Conservation (phyloP, 2,113 vertebrate genomes). For the Neolamprologus variostigma region DNA sequence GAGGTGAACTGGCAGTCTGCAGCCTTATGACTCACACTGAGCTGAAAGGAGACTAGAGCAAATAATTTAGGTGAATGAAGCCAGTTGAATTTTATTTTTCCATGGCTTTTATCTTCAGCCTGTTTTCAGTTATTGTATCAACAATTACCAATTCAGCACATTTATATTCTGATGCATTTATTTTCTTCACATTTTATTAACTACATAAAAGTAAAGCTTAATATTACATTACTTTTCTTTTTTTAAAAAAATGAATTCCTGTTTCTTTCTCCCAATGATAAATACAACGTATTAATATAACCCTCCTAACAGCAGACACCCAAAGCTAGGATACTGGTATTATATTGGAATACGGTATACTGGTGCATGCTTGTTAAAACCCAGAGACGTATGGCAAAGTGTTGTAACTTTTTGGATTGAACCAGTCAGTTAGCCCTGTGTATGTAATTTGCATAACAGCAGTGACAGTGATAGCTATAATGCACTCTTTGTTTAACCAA, state of each 20-base stretch:
- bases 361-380: neutral
- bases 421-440: neutral
- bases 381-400: neutral
- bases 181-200: neutral
- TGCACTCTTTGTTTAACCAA: neutral
- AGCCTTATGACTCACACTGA: neutral
- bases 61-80: neutral
- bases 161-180: neutral
- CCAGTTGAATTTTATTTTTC: neutral
- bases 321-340: neutral
- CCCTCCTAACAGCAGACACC: neutral
- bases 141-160: neutral
- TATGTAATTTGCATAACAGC: neutral
- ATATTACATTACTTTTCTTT: neutral
- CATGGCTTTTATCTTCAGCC: neutral
- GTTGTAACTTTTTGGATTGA: neutral
- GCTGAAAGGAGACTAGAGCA: neutral
- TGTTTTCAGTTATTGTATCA: neutral
- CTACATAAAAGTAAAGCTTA: too few relatives aligned
- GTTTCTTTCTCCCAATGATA: neutral
- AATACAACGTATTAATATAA: neutral
- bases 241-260: too few relatives aligned
- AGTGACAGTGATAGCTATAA: neutral
- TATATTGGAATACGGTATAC: neutral
- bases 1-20: neutral